These are phyloP conservation scores for Drosophila flavopinicola DNA, from an alignment of 2,888 invertebrate species.

Conservation along the genomic window DNA sequence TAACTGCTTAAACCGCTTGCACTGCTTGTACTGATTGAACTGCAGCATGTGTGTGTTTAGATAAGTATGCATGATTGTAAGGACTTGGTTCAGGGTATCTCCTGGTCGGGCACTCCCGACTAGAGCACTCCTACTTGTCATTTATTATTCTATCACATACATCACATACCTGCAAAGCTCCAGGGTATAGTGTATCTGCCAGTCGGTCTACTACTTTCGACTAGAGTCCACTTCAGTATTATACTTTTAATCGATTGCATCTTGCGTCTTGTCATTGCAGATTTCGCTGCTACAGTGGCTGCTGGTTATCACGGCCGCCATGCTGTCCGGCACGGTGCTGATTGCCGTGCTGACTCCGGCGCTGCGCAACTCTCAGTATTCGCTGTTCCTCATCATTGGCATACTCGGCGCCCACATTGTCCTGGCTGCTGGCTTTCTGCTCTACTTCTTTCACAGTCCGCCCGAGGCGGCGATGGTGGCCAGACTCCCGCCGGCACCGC, in stretches of 20 bases:
- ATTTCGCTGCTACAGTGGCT: conserved; percentile 93
- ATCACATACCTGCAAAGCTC: no score
- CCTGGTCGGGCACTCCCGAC: no score
- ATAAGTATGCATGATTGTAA: no score
- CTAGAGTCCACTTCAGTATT: no score
- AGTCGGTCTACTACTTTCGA: neutral
- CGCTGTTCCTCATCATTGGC: conserved; percentile 87
- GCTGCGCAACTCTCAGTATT: conserved; percentile 88
- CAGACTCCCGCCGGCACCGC: conserved; percentile 7
- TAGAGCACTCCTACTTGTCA: no score
- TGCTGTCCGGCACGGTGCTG: conserved; percentile 94
- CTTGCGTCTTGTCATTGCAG: conserved; percentile 54
- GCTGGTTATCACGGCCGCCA: conserved; percentile 91
- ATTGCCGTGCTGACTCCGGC: conserved; percentile 93
- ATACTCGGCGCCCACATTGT: conserved; percentile 92
- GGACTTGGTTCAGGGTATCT: no score
- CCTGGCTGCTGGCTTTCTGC: conserved; percentile 94
- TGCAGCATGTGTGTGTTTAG: no score
- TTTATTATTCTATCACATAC: no score
- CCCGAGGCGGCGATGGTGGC: conserved; percentile 4
- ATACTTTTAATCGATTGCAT: neutral
- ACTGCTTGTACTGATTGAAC: no score
- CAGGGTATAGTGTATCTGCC: no score
- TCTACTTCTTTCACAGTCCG: conserved; percentile 89
- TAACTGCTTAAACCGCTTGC: no score